A percentile compares a stretch with the other conserved stretches of the same genome.
These are phyloP conservation scores for Balanococcus diminutus DNA, from an alignment of 2,888 invertebrate species.

Conservation along the genomic window DNA sequence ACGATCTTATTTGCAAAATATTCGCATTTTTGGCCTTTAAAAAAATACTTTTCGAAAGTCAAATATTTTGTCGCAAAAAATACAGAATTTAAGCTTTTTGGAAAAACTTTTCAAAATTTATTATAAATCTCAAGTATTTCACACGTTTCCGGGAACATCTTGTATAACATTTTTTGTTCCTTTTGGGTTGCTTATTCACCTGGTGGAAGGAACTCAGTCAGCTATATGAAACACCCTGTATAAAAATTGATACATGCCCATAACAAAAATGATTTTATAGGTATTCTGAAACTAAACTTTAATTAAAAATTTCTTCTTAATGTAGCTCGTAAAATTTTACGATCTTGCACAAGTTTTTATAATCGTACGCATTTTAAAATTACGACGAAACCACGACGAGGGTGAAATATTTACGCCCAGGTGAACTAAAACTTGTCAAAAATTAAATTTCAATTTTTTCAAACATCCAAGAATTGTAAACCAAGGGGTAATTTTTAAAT, in stretches of 20 bases:
- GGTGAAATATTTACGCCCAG: neutral
- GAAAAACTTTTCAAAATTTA: too few species aligned
- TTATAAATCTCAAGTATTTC: too few species aligned
- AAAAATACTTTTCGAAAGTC: too few species aligned
- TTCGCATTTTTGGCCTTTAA: too few species aligned
- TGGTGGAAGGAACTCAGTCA: too few species aligned
- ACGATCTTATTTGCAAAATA: too few species aligned
- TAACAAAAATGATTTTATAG: neutral
- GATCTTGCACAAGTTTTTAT: neutral
- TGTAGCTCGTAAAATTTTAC: neutral
- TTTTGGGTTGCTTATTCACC: too few species aligned
- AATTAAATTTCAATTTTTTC: constrained; percentile 8
- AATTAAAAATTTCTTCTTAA: constrained; percentile 16
- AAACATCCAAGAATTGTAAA: neutral
- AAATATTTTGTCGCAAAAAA: too few species aligned
- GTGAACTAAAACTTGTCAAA: neutral
- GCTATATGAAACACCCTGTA: too few species aligned
- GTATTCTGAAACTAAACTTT: neutral
- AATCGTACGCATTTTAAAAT: neutral
- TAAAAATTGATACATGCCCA: neutral
- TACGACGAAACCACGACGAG: neutral
- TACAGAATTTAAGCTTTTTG: too few species aligned
- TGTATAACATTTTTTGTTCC: too few species aligned
- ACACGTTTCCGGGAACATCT: too few species aligned
- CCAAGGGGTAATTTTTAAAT: neutral